These are phyloP conservation scores for Thryonomys swinderianus DNA, from an alignment of 2,113 vertebrate species.

Conservation along the genomic window DNA sequence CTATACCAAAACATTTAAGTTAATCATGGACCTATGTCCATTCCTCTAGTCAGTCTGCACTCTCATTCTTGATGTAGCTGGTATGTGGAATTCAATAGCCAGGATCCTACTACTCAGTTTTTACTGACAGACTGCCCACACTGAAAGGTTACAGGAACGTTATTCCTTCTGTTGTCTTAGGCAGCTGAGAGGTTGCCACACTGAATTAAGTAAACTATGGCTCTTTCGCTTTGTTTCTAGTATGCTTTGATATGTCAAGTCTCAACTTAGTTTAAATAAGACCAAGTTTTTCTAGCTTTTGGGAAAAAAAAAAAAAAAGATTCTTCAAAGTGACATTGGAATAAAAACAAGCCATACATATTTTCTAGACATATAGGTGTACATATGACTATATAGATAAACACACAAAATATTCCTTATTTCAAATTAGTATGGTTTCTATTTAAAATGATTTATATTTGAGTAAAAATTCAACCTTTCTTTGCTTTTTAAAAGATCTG, in stretches of 20 bases:
- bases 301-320: conserved; percentile 72
- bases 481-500: conserved; percentile 86
- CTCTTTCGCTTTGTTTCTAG: conserved; percentile 67
- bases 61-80: neutral
- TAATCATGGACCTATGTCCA: neutral
- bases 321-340: conserved; percentile 84
- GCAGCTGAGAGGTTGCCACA: conserved; percentile 65
- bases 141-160: neutral
- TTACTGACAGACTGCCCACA: neutral
- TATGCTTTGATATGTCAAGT: conserved; percentile 79
- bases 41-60: neutral
- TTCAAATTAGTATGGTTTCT: conserved; percentile 87
- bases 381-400: conserved; percentile 86
- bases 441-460: conserved; percentile 87
- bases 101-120: neutral
- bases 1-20: conserved; percentile 47
- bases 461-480: conserved; percentile 85
- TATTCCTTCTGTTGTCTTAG: conserved; percentile 1
- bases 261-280: conserved; percentile 82
- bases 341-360: conserved; percentile 88
- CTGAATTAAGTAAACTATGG: conserved; percentile 59
- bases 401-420: conserved; percentile 85
- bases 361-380: conserved; percentile 84
- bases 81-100: neutral
- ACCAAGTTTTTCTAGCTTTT: conserved; percentile 80